Percentiles rank a stretch among this genome's conserved stretches.
phyloP scores from a whole-genome alignment of 2,888 invertebrate genomes.

The Drosophila borborema region DNA sequence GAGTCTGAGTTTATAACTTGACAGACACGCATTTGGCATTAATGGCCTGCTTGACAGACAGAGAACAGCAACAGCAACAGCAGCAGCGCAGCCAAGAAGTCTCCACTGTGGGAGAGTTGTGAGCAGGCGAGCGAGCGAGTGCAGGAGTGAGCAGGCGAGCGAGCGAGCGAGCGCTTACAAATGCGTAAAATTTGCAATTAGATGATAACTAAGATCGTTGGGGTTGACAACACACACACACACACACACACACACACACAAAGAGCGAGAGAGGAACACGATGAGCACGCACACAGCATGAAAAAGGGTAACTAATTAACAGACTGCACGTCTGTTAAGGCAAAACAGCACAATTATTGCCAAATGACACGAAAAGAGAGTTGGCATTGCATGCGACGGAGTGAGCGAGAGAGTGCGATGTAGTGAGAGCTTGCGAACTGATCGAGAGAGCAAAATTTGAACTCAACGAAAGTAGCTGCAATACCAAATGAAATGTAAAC shows the following conservation, averaged over 20 bases:
- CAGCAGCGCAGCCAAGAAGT: conserved; percentile 2
- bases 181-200: conserved; percentile 57
- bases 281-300: background rate
- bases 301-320: conserved; percentile 34
- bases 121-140: background rate
- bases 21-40: conserved; percentile 83
- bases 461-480: background rate
- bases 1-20: conserved; percentile 75
- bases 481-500: background rate
- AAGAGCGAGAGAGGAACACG: background rate
- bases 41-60: conserved; percentile 74
- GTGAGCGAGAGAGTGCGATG: background rate
- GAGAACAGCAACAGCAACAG: conserved; percentile 42
- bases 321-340: conserved; percentile 2
- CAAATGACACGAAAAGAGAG: conserved; percentile 14
- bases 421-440: background rate
- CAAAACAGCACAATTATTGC: conserved; percentile 16
- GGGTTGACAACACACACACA: conserved; percentile 5
- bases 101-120: conserved; percentile 39
- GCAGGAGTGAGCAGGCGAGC: background rate
- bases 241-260: conserved; percentile 6
- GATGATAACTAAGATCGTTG: conserved; percentile 42
- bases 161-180: conserved; percentile 22
- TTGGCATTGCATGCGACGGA: background rate
- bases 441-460: background rate